Percentiles rank a stretch among this genome's conserved stretches.
Evolutionary conservation across 2,888 invertebrate genomes (phyloP).

Genomic region (Xanthia icteritia): DNA sequence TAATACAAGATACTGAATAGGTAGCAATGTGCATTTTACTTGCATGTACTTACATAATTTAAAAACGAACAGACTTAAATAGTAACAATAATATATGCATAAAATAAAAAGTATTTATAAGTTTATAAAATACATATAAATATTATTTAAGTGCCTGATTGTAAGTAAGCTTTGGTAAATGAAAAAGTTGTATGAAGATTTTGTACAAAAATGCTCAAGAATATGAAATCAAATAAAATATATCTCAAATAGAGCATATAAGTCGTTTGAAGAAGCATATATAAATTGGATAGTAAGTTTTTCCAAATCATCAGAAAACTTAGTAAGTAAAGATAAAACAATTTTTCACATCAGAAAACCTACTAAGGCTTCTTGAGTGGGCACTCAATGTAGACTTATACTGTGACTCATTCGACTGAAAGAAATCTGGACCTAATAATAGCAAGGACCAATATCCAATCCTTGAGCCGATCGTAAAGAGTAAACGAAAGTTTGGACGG

Average conservation of each 20-base stretch:
- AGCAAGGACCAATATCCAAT: constrained; percentile 52
- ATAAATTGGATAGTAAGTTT: constrained; percentile 48
- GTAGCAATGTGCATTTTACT: too few species aligned
- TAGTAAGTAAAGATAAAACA: constrained; percentile 64
- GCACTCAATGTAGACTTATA: constrained; percentile 62
- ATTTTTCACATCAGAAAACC: constrained; percentile 71
- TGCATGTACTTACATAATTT: too few species aligned
- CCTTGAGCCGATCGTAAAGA: constrained; percentile 60
- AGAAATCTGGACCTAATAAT: constrained; percentile 67
- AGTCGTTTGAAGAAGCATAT: constrained; percentile 3
- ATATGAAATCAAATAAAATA: constrained; percentile 18
- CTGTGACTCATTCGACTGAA: constrained; percentile 63
- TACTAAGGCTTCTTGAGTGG: constrained; percentile 57
- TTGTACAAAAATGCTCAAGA: not conserved
- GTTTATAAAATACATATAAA: too few species aligned
- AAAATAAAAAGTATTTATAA: too few species aligned
- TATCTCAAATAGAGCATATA: not conserved
- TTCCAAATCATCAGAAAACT: constrained; percentile 63
- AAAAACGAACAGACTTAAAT: too few species aligned
- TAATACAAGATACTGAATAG: not conserved
- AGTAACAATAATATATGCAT: too few species aligned
- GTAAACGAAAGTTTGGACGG: constrained; percentile 67
- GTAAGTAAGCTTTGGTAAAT: too few species aligned
- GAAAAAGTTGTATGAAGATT: too few species aligned
- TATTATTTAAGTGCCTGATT: too few species aligned